Conservation (phyloP, 2,797 vertebrate species). For the Otolemur crassicaudatus region DNA sequence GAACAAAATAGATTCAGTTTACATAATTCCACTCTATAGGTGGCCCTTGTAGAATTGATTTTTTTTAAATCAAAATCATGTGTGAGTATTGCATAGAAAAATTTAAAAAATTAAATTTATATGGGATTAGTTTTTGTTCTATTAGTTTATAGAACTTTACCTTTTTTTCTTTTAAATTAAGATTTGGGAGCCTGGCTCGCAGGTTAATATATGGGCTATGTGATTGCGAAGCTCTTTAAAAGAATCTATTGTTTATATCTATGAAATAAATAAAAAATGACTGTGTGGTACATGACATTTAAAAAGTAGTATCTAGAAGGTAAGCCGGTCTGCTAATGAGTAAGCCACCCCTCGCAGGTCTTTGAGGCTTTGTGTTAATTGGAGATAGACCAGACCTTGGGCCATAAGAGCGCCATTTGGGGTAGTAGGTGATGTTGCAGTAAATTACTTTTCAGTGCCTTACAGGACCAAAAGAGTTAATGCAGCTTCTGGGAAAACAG, state of each 20-base stretch:
- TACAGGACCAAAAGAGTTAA: constrained; percentile 25
- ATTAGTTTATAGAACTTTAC: neutral
- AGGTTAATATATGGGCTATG: neutral
- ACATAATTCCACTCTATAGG: neutral
- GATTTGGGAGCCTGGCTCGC: neutral
- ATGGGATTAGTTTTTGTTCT: neutral
- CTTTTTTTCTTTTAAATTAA: constrained; percentile 4
- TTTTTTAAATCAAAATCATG: neutral
- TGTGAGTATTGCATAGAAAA: neutral
- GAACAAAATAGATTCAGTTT: neutral
- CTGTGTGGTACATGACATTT: neutral
- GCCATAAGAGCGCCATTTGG: constrained; percentile 34
- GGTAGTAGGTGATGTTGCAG: neutral
- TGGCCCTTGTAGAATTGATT: neutral
- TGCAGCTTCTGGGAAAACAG: constrained; percentile 18
- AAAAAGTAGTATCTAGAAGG: constrained; percentile 44
- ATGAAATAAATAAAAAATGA: constrained; percentile 57
- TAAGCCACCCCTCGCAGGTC: neutral
- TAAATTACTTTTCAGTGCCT: constrained; percentile 53
- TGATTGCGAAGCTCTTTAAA: constrained; percentile 40
- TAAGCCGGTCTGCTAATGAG: constrained; percentile 15
- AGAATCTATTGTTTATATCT: constrained; percentile 30
- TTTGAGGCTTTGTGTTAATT: constrained; percentile 26
- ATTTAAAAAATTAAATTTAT: constrained; percentile 6
- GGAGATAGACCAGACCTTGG: constrained; percentile 34